Conservation (phyloP, 2,888 invertebrate genomes). For the Calliphora vomitoria region DNA sequence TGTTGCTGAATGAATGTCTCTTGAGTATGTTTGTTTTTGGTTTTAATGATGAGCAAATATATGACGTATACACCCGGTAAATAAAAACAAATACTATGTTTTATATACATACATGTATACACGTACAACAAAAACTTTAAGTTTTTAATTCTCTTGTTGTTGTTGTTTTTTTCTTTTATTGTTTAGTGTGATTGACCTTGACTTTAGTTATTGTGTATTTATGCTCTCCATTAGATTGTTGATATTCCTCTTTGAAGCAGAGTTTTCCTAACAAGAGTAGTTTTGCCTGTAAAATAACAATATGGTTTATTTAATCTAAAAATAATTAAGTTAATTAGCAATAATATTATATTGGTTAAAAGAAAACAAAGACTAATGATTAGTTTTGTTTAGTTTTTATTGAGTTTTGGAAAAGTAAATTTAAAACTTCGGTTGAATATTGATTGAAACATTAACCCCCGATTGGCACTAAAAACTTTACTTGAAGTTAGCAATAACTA, state of each 20-base stretch:
- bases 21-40: constrained; percentile 18
- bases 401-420: background rate
- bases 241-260: constrained; percentile 17
- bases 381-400: background rate
- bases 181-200: constrained; percentile 68
- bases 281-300: constrained; percentile 20
- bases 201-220: constrained; percentile 46
- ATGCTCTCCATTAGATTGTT: constrained; percentile 28
- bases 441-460: too few relatives aligned
- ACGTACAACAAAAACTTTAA: constrained; percentile 8
- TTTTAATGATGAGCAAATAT: constrained; percentile 36
- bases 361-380: background rate
- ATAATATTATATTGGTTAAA: background rate
- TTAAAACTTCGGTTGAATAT: too few relatives aligned
- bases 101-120: background rate
- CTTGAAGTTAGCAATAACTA: too few relatives aligned
- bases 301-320: background rate
- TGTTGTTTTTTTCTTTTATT: constrained; percentile 33
- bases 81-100: background rate
- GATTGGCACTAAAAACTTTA: too few relatives aligned
- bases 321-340: background rate
- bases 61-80: constrained; percentile 27
- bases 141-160: constrained; percentile 16
- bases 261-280: background rate
- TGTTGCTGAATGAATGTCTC: constrained; percentile 8